Evolutionary conservation across 1,140 invertebrate species (phyloP).

Genomic region (Dolichoris vasculosae): DNA sequence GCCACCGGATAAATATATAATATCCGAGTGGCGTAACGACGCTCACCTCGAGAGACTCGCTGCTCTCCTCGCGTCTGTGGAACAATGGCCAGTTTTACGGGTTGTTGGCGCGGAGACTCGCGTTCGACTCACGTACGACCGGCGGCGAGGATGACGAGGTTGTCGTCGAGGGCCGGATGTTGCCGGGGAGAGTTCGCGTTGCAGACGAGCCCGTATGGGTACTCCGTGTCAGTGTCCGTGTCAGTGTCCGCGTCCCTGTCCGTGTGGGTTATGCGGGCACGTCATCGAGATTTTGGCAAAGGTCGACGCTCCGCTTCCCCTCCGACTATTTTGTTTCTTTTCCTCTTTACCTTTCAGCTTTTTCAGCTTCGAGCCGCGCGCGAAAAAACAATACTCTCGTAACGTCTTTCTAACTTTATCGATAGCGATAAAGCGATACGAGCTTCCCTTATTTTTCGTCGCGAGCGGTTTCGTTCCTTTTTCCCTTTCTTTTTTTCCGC

Average conservation of each 20-base stretch:
- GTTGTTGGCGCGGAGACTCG: neutral
- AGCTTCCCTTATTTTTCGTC: too few relatives aligned
- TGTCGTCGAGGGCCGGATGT: neutral
- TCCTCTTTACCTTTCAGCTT: neutral
- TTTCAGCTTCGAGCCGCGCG: neutral
- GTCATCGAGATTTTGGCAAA: conserved; percentile 44
- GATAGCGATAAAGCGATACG: neutral
- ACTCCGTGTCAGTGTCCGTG: neutral
- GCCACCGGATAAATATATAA: conserved; percentile 35
- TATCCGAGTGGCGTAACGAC: neutral
- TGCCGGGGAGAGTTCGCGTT: neutral
- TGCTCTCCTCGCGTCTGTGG: neutral
- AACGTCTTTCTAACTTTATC: conserved; percentile 4
- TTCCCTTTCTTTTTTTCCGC: too few relatives aligned
- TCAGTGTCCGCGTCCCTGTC: neutral
- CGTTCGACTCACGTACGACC: neutral
- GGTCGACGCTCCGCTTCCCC: too few relatives aligned
- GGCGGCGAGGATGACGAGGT: neutral
- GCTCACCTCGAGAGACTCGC: neutral
- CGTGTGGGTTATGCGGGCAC: neutral
- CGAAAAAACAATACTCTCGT: neutral
- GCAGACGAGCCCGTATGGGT: neutral
- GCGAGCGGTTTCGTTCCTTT: too few relatives aligned
- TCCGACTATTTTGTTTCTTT: neutral
- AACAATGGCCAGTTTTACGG: conserved; percentile 40